Percentiles rank a stretch among this genome's conserved stretches.
phyloP scores from a whole-genome alignment of 1,140 invertebrate species.

The Teleogryllus occipitalis region DNA sequence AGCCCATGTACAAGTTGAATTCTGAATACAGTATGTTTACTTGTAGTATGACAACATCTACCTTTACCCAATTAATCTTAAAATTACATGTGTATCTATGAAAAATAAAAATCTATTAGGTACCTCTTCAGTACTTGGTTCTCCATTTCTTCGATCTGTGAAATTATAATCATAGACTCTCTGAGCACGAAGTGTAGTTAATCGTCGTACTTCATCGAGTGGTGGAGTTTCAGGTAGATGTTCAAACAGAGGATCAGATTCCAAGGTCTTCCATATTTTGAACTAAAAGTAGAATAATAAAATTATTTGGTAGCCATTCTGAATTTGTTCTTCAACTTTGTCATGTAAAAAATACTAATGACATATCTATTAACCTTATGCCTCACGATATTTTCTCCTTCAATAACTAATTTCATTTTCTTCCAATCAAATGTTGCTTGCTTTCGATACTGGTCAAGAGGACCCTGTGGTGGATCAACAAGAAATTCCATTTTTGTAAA shows the following conservation, averaged over 20 bases:
- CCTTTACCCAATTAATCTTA: no score
- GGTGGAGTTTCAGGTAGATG: conserved; percentile 34
- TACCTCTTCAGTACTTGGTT: no score
- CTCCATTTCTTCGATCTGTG: neutral
- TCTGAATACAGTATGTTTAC: no score
- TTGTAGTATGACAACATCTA: no score
- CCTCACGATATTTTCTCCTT: conserved; percentile 27
- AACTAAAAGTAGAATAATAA: conserved; percentile 34
- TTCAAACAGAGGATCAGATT: conserved; percentile 44
- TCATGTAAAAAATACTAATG: neutral
- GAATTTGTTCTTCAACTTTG: no score
- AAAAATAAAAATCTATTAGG: no score
- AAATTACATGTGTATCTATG: no score
- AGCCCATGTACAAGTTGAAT: no score
- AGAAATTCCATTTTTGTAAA: conserved; percentile 12
- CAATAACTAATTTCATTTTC: conserved; percentile 33
- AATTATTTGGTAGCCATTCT: no score
- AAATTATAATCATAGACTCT: conserved; percentile 23
- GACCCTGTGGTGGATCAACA: conserved; percentile 31
- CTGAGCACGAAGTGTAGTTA: conserved; percentile 39
- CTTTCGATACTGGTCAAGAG: conserved; percentile 43
- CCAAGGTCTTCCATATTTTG: conserved; percentile 41
- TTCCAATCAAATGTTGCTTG: conserved; percentile 49
- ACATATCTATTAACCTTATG: conserved; percentile 26
- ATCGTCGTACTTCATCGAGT: conserved; percentile 52